Percentiles rank a stretch among this genome's conserved stretches.
Conservation (phyloP, 2,888 invertebrate genomes). For the Eilema caniola region DNA sequence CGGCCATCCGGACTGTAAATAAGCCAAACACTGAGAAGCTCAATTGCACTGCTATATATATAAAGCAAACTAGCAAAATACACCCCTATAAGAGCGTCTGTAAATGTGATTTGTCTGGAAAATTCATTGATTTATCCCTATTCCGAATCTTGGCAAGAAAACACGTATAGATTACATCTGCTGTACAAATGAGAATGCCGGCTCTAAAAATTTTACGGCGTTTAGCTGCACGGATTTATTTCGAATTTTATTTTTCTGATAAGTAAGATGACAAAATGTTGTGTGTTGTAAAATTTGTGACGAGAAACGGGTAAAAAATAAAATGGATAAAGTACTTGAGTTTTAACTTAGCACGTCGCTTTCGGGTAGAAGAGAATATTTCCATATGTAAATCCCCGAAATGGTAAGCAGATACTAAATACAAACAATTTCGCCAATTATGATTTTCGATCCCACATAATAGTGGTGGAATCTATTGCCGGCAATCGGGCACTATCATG, state of each 20-base stretch:
- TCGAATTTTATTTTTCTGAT: slow-evolving; percentile 26
- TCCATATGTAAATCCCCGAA: too few relatives aligned
- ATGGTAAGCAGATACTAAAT: too few relatives aligned
- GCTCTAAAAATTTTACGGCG: slow-evolving; percentile 37
- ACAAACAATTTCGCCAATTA: too few relatives aligned
- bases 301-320: not conserved
- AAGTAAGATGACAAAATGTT: slow-evolving; percentile 3
- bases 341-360: too few relatives aligned
- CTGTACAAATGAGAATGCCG: slow-evolving; percentile 29
- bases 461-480: too few relatives aligned
- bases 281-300: not conserved
- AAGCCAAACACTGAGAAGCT: slow-evolving; percentile 51
- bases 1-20: slow-evolving; percentile 55
- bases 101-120: slow-evolving; percentile 46
- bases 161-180: slow-evolving; percentile 29
- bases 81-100: slow-evolving; percentile 18
- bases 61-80: slow-evolving; percentile 30
- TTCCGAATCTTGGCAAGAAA: slow-evolving; percentile 25
- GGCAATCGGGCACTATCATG: too few relatives aligned
- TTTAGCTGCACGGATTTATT: slow-evolving; percentile 25
- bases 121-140: slow-evolving; percentile 39
- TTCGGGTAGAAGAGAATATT: too few relatives aligned
- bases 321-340: too few relatives aligned
- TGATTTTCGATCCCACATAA: too few relatives aligned
- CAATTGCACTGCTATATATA: slow-evolving; percentile 54